These are phyloP conservation scores for Seira musarum DNA, from an alignment of 2,888 invertebrate species.

Conservation along the genomic window DNA sequence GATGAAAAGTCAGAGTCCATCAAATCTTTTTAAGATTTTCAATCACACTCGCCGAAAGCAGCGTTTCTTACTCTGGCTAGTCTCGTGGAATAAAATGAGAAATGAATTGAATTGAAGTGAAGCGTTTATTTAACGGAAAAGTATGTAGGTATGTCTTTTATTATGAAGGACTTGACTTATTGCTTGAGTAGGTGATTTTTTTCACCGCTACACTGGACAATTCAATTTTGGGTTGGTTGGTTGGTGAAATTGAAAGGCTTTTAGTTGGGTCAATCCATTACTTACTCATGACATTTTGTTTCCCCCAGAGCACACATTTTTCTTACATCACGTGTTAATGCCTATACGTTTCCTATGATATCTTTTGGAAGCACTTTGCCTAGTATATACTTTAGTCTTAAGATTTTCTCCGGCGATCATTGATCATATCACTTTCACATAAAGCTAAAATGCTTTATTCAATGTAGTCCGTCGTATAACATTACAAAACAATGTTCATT, in stretches of 20 bases:
- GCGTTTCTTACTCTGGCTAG: not conserved
- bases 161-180: not conserved
- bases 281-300: constrained; percentile 68
- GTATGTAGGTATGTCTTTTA: constrained; percentile 17
- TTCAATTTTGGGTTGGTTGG: constrained; percentile 66
- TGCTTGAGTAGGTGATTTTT: not conserved
- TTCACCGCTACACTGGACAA: constrained; percentile 42
- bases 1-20: not conserved
- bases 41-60: not conserved
- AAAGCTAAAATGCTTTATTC: not conserved
- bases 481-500: not conserved
- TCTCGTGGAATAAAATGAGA: not conserved
- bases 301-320: constrained; percentile 25
- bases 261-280: constrained; percentile 69
- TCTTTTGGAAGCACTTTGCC: not conserved
- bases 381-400: not conserved
- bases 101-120: constrained; percentile 38
- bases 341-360: not conserved
- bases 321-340: not conserved
- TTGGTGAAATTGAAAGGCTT: constrained; percentile 67
- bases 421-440: not conserved
- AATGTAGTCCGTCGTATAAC: not conserved
- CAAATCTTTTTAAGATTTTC: not conserved
- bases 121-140: constrained; percentile 27
- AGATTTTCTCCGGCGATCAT: not conserved